phyloP scores from a whole-genome alignment of 1,140 invertebrate species.

The Nephotettix cincticeps region DNA sequence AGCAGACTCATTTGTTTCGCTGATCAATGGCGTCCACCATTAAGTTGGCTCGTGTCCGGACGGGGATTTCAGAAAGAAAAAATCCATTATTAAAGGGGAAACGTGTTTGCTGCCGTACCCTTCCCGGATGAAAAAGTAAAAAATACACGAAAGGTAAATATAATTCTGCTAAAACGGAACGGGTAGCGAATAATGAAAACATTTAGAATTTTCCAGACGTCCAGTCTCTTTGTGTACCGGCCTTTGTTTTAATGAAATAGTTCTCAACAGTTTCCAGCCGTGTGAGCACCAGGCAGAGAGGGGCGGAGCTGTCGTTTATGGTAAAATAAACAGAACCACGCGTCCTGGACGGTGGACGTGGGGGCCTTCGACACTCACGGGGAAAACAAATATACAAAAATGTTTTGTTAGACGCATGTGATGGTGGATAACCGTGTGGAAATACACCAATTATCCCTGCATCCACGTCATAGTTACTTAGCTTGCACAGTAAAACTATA shows the following conservation, averaged over 20 bases:
- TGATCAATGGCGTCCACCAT: constrained; percentile 13
- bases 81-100: constrained; percentile 20
- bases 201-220: constrained; percentile 17
- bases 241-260: constrained; percentile 13
- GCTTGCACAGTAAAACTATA: no score
- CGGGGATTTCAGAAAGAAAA: constrained; percentile 21
- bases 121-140: constrained; percentile 19
- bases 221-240: background rate
- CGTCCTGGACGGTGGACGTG: no score
- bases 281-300: background rate
- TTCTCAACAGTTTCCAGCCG: background rate
- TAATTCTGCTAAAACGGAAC: constrained; percentile 17
- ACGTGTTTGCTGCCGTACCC: background rate
- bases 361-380: no score
- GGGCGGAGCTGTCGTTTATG: no score
- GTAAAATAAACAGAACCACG: no score
- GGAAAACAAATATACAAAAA: no score
- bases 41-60: constrained; percentile 6
- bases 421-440: no score
- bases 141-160: constrained; percentile 23
- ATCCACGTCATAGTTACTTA: no score
- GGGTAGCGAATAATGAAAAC: constrained; percentile 17
- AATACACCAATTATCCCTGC: no score
- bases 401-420: no score
- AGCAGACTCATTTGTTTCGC: constrained; percentile 21